phyloP scores from a whole-genome alignment of 2,797 vertebrate species.

The Serranus cabrilla region DNA sequence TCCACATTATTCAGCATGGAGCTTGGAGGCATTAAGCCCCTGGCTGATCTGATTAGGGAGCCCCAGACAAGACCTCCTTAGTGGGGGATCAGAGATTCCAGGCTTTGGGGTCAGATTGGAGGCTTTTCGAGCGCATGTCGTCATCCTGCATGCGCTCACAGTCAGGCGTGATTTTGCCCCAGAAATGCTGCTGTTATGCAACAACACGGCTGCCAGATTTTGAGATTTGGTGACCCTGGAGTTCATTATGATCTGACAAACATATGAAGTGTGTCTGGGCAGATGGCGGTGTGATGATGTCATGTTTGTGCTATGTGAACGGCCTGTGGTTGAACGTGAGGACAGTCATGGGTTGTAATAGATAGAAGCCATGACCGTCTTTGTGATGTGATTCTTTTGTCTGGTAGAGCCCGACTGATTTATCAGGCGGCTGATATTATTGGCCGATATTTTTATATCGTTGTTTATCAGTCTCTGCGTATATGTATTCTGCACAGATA shows the following conservation, averaged over 20 bases:
- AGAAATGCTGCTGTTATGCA: conserved; percentile 58
- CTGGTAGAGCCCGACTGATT: too few species aligned
- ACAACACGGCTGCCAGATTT: conserved; percentile 11
- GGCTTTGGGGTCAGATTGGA: conserved; percentile 47
- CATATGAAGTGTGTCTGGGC: conserved; percentile 19
- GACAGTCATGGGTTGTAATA: neutral
- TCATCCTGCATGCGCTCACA: neutral
- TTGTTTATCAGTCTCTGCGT: too few species aligned
- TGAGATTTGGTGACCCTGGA: conserved; percentile 25
- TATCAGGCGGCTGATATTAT: too few species aligned
- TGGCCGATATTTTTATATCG: too few species aligned
- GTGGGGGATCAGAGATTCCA: conserved; percentile 63
- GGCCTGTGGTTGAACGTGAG: neutral
- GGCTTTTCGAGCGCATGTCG: neutral
- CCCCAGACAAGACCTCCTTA: conserved; percentile 61
- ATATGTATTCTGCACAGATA: too few species aligned
- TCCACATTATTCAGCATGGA: conserved; percentile 47
- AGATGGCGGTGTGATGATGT: conserved; percentile 49
- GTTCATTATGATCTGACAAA: conserved; percentile 28
- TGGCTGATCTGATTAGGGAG: conserved; percentile 75
- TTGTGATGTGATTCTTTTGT: neutral
- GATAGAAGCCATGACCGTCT: neutral
- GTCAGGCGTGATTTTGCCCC: conserved; percentile 12
- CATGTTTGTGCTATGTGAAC: conserved; percentile 15
- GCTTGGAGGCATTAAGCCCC: conserved; percentile 54